phyloP scores from a whole-genome alignment of 2,797 vertebrate species.

The Squalus acanthias region DNA sequence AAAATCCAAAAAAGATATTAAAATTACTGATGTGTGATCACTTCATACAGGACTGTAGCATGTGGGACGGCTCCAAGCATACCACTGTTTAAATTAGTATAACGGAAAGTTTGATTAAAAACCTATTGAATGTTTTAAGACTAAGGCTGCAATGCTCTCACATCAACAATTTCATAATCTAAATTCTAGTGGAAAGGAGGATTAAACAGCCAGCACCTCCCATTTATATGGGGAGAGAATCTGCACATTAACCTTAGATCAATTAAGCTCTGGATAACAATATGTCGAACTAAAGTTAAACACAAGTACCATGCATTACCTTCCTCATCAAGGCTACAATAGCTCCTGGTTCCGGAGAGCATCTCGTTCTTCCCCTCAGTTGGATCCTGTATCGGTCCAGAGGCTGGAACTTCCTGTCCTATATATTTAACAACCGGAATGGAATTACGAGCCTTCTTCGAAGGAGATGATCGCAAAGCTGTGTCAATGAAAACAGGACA shows the following conservation, averaged over 20 bases:
- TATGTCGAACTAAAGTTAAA: not conserved
- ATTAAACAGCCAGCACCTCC: not conserved
- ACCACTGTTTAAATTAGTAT: not conserved
- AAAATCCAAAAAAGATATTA: not conserved
- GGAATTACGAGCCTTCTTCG: slow-evolving; percentile 75
- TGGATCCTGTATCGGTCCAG: slow-evolving; percentile 70
- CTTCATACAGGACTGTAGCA: not conserved
- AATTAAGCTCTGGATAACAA: not conserved
- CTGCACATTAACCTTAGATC: not conserved
- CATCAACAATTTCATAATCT: not conserved
- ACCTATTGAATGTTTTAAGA: not conserved
- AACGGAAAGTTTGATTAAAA: not conserved
- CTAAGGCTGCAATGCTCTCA: not conserved
- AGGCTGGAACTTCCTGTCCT: slow-evolving; percentile 78
- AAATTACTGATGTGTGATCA: not conserved
- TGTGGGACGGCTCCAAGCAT: not conserved
- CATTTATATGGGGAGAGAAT: not conserved
- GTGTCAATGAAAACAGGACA: not conserved
- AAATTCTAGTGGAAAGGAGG: not conserved
- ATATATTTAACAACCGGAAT: slow-evolving; percentile 67
- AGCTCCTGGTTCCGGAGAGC: slow-evolving; percentile 78
- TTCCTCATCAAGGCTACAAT: slow-evolving; percentile 87
- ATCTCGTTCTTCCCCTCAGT: slow-evolving; percentile 66
- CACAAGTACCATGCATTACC: slow-evolving; percentile 57
- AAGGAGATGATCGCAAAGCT: slow-evolving; percentile 80